Evolutionary conservation across 2,797 vertebrate genomes (phyloP).

Genomic region (Monodelphis domestica): DNA sequence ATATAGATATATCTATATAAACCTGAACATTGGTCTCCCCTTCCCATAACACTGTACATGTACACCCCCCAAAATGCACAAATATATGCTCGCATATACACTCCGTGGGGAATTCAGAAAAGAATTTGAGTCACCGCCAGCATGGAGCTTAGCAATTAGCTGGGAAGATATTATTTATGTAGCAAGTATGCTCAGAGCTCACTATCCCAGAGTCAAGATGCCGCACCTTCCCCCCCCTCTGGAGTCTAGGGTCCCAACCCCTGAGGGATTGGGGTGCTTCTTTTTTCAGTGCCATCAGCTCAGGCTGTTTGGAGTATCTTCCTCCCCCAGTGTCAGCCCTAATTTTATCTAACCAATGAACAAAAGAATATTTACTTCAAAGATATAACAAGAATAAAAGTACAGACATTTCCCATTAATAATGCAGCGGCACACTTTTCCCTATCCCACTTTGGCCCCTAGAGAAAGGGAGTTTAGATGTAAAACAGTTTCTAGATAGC

Average conservation of each 20-base stretch:
- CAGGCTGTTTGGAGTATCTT: not conserved
- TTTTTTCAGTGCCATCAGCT: not conserved
- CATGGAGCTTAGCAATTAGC: not conserved
- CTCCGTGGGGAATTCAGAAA: not conserved
- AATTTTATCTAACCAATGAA: not conserved
- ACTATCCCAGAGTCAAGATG: not conserved
- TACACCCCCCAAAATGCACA: not conserved
- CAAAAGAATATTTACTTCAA: not conserved
- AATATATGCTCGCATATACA: no score
- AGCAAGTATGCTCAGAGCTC: not conserved
- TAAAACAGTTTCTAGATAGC: not conserved
- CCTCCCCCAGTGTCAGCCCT: not conserved
- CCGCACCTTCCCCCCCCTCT: not conserved
- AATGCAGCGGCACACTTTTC: not conserved
- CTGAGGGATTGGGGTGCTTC: not conserved
- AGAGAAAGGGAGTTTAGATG: not conserved
- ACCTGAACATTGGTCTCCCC: not conserved
- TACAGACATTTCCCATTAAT: not conserved
- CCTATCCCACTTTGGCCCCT: not conserved
- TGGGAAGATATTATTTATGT: not conserved
- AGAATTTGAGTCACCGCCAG: not conserved
- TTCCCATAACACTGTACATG: not conserved
- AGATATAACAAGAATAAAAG: not conserved
- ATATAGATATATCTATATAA: not conserved
- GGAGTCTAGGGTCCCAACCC: not conserved